phyloP scores from a whole-genome alignment of 2,797 vertebrate species.

The Sylvia borin region DNA sequence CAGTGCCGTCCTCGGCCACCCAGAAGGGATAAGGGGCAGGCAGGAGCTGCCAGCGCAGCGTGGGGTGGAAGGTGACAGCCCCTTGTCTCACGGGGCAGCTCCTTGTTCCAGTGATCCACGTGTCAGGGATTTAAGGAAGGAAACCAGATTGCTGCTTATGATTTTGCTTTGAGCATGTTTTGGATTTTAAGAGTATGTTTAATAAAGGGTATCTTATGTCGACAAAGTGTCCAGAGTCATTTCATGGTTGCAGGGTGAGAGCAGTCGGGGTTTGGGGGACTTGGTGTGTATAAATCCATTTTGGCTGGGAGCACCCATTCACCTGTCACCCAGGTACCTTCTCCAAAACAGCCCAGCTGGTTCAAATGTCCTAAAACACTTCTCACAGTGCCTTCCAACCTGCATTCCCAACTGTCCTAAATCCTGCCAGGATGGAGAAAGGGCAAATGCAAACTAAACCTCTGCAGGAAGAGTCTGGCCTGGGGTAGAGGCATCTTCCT shows the following conservation, averaged over 20 bases:
- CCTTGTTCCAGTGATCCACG: neutral
- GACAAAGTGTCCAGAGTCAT: fast-evolving
- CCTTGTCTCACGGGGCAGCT: neutral
- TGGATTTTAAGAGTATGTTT: conserved; percentile 49
- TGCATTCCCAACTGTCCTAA: neutral
- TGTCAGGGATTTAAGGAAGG: neutral
- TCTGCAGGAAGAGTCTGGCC: neutral
- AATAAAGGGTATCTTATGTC: conserved; percentile 46
- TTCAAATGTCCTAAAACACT: neutral
- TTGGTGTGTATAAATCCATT: neutral
- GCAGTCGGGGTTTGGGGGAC: neutral
- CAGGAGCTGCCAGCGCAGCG: neutral
- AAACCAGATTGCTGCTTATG: conserved; percentile 40
- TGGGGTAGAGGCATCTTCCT: neutral
- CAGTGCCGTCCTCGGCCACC: neutral
- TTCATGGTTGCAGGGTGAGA: neutral
- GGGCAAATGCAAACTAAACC: neutral
- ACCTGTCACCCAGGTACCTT: neutral
- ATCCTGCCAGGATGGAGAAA: neutral
- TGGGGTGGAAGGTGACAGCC: neutral
- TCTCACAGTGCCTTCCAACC: neutral
- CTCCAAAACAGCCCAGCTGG: neutral
- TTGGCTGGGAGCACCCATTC: neutral
- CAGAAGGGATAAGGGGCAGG: neutral
- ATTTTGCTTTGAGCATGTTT: conserved; percentile 57